phyloP scores from a whole-genome alignment of 2,797 vertebrate species.

The Triplophysa bombifrons region DNA sequence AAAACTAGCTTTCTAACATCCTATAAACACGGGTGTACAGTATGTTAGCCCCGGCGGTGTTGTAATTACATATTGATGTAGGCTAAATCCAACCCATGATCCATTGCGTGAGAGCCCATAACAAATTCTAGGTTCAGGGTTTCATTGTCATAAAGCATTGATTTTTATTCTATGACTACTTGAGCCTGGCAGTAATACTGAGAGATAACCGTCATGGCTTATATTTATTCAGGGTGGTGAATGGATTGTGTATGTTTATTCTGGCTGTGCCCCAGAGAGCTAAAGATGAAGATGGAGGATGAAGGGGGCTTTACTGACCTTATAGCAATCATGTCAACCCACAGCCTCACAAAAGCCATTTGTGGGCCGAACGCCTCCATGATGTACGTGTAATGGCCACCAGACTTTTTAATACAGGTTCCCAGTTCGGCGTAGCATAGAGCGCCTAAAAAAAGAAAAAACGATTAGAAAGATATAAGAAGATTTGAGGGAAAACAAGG shows the following conservation, averaged over 20 bases:
- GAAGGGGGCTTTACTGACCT: constrained; percentile 77
- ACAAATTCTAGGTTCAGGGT: not conserved
- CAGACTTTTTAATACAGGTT: constrained; percentile 94
- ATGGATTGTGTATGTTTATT: constrained; percentile 26
- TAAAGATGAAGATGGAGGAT: constrained; percentile 22
- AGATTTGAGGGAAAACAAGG: not conserved
- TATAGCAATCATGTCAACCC: constrained; percentile 90
- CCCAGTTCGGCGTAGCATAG: constrained; percentile 94
- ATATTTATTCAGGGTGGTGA: constrained; percentile 13
- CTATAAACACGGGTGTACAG: not conserved
- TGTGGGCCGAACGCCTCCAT: constrained; percentile 92
- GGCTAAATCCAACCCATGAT: constrained; percentile 19
- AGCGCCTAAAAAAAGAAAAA: constrained; percentile 77
- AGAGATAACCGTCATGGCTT: constrained; percentile 9
- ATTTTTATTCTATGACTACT: constrained; percentile 20
- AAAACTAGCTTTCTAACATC: not conserved
- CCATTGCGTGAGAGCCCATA: constrained; percentile 26
- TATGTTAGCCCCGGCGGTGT: constrained; percentile 7
- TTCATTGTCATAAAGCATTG: constrained; percentile 34
- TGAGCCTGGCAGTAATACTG: constrained; percentile 12
- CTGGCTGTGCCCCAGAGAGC: constrained; percentile 15
- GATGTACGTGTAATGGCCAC: constrained; percentile 94
- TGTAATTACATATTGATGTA: constrained; percentile 6
- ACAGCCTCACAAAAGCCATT: constrained; percentile 90
- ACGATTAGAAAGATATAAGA: not conserved